Evolutionary conservation across 2,888 invertebrate genomes (phyloP).

Genomic region (Synanthedon formicaeformis): DNA sequence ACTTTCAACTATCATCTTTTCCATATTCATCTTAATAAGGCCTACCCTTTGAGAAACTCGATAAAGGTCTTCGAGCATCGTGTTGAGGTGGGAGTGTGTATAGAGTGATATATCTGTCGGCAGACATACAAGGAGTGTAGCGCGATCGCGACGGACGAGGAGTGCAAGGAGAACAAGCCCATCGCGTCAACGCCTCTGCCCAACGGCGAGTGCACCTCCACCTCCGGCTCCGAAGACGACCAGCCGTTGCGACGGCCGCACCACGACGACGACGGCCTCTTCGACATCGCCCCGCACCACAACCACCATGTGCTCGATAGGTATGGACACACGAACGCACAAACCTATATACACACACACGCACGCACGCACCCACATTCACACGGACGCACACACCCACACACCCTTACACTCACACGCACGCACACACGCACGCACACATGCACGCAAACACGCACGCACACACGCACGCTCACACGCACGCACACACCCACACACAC

Average conservation of each 20-base stretch:
- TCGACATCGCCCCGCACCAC: conserved; percentile 18
- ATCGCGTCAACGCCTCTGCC: conserved; percentile 57
- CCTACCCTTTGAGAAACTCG: too few relatives aligned
- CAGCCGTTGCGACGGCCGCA: conserved; percentile 36
- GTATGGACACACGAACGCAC: not conserved
- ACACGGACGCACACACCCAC: too few relatives aligned
- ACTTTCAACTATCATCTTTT: too few relatives aligned
- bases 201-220: conserved; percentile 38
- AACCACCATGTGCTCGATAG: not conserved
- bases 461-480: too few relatives aligned
- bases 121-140: conserved; percentile 46
- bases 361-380: too few relatives aligned
- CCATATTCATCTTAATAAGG: too few relatives aligned
- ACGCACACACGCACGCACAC: too few relatives aligned
- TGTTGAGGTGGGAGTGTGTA: too few relatives aligned
- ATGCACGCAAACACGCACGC: too few relatives aligned
- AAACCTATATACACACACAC: too few relatives aligned
- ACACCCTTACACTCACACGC: too few relatives aligned
- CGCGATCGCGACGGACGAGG: conserved; percentile 56
- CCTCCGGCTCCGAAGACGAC: conserved; percentile 52
- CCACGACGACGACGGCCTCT: conserved; percentile 21
- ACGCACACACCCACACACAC: too few relatives aligned
- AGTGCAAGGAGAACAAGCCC: conserved; percentile 64
- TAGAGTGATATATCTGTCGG: not conserved
- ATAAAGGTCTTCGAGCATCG: not conserved